Evolutionary conservation across 2,888 invertebrate genomes (phyloP).

Genomic region (Zaprionus bogoriensis): DNA sequence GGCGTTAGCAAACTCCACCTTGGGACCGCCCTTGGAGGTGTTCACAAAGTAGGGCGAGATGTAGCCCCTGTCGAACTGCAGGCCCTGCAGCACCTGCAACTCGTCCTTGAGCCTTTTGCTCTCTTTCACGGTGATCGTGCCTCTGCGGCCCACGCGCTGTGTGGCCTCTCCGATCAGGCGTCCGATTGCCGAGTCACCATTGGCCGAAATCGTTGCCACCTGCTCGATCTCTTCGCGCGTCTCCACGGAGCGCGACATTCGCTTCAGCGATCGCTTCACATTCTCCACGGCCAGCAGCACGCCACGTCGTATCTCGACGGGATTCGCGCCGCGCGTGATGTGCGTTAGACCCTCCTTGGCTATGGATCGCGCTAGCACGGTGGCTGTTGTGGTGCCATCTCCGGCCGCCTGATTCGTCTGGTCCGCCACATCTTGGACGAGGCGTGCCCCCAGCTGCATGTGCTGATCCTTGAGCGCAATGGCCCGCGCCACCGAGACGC

Average conservation of each 20-base stretch:
- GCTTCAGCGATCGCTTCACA: conserved; percentile 93
- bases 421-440: conserved; percentile 99
- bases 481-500: conserved; percentile 99
- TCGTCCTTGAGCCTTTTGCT: conserved; percentile 98
- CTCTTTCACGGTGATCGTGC: conserved; percentile 99
- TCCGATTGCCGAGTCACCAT: conserved; percentile 97
- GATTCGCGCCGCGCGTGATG: conserved; percentile 98
- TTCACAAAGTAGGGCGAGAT: conserved; percentile 99
- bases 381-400: conserved; percentile 99
- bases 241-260: conserved; percentile 96
- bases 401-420: conserved; percentile 99
- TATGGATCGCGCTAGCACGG: conserved; percentile 98
- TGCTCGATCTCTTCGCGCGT: conserved; percentile 99
- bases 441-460: conserved; percentile 98
- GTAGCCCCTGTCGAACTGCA: conserved; percentile 99
- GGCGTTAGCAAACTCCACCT: conserved; percentile 98
- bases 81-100: conserved; percentile 97
- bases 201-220: conserved; percentile 99
- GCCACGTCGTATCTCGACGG: conserved; percentile 96
- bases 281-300: conserved; percentile 98
- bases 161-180: conserved; percentile 97
- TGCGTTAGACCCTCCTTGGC: conserved; percentile 99
- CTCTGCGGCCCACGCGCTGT: conserved; percentile 97
- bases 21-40: conserved; percentile 97
- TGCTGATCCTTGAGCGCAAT: conserved; percentile 99